phyloP scores from a whole-genome alignment of 2,888 invertebrate genomes.

The Plagodis dolabraria region DNA sequence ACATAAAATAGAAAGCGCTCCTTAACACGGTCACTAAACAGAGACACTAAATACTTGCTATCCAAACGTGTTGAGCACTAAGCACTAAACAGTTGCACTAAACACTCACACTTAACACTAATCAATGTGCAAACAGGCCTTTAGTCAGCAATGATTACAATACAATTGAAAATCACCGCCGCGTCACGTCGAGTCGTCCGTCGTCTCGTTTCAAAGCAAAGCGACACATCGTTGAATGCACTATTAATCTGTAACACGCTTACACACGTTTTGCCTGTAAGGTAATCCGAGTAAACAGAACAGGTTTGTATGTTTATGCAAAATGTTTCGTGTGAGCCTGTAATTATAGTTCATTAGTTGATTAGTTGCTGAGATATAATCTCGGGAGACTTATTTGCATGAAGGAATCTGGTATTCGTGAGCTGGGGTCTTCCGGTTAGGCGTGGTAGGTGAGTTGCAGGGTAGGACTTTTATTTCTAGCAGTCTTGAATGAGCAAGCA shows the following conservation, averaged over 20 bases:
- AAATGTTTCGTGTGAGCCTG: slow-evolving; percentile 31
- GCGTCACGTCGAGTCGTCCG: too few relatives aligned
- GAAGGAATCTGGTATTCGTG: slow-evolving; percentile 12
- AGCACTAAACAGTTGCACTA: too few relatives aligned
- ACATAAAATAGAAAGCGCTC: too few relatives aligned
- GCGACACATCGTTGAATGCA: slow-evolving; percentile 39
- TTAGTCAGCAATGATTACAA: neutral
- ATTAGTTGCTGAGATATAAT: slow-evolving; percentile 31
- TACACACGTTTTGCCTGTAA: slow-evolving; percentile 32
- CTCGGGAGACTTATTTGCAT: slow-evolving; percentile 22
- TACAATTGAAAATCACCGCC: slow-evolving; percentile 1
- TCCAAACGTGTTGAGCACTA: neutral
- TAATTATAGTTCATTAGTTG: slow-evolving; percentile 41
- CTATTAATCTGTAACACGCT: slow-evolving; percentile 46
- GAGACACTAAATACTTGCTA: too few relatives aligned
- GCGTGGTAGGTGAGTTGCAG: neutral
- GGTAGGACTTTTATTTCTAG: too few relatives aligned
- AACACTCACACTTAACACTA: too few relatives aligned
- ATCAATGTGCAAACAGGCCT: too few relatives aligned
- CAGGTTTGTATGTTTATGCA: slow-evolving; percentile 33
- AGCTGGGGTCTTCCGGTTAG: neutral
- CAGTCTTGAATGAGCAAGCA: too few relatives aligned
- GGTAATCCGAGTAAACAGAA: slow-evolving; percentile 25
- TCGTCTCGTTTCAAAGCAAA: slow-evolving; percentile 17
- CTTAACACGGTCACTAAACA: too few relatives aligned